phyloP scores from a whole-genome alignment of 2,888 invertebrate species.

The Acanthopleura granulata region DNA sequence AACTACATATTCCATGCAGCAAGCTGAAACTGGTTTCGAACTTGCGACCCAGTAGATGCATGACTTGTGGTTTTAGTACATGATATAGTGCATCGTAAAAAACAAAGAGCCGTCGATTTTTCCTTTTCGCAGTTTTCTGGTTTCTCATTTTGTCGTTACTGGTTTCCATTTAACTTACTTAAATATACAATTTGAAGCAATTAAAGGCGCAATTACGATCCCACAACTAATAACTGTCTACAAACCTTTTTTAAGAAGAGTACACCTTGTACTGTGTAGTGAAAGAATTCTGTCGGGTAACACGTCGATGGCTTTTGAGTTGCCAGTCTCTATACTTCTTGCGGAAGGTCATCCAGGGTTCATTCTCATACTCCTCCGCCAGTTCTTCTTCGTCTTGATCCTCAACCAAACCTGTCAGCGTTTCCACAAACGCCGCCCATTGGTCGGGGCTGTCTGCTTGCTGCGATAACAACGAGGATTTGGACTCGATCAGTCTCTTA shows the following conservation, averaged over 20 bases:
- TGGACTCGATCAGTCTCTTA: neutral
- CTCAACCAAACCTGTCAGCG: neutral
- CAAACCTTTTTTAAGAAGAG: neutral
- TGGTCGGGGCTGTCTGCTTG: neutral
- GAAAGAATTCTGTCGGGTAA: slow-evolving; percentile 11
- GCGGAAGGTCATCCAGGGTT: slow-evolving; percentile 9
- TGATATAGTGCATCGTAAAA: neutral
- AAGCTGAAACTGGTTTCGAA: too few species aligned
- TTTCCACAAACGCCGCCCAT: neutral
- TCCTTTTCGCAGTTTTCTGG: too few species aligned
- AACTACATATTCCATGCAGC: too few species aligned
- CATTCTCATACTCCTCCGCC: slow-evolving; percentile 8
- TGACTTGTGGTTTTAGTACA: neutral
- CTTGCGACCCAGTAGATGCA: too few species aligned
- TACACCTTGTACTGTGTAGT: neutral
- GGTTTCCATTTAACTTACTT: neutral
- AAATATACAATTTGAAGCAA: neutral
- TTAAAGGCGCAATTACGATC: neutral
- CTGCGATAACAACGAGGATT: neutral
- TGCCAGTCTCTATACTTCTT: slow-evolving; percentile 3
- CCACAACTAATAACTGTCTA: neutral
- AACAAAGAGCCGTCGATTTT: too few species aligned
- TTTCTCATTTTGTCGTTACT: too few species aligned
- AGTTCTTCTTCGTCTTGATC: slow-evolving; percentile 6
- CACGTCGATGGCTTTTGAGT: neutral